A percentile compares a stretch with the other conserved stretches of the same genome.
phyloP scores from a whole-genome alignment of 2,113 vertebrate species.

The Eleginops maclovinus region DNA sequence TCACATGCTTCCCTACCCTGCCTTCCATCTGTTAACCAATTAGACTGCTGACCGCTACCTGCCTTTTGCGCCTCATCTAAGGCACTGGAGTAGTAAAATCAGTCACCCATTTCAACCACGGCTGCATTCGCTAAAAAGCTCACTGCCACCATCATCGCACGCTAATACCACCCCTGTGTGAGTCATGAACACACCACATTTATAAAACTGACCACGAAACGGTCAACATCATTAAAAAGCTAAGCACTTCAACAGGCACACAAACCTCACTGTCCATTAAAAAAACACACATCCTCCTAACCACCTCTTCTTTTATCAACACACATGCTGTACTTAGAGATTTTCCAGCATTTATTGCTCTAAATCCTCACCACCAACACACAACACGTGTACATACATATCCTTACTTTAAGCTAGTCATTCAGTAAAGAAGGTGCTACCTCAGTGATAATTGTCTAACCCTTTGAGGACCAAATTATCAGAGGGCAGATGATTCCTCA shows the following conservation, averaged over 20 bases:
- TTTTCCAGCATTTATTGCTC: neutral
- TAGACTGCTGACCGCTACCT: slow-evolving; percentile 40
- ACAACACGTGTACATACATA: neutral
- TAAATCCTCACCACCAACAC: neutral
- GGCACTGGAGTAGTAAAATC: slow-evolving; percentile 57
- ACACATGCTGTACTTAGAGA: neutral
- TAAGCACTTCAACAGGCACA: slow-evolving; percentile 6
- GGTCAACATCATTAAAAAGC: slow-evolving; percentile 31
- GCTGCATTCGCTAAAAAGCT: slow-evolving; percentile 20
- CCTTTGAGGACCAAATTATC: neutral
- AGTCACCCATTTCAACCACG: slow-evolving; percentile 56
- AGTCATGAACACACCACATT: slow-evolving; percentile 50
- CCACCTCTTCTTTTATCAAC: neutral
- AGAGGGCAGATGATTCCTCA: neutral
- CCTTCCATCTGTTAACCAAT: slow-evolving; percentile 63
- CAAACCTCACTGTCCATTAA: neutral
- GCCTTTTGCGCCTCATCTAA: slow-evolving; percentile 39
- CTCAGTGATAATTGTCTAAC: neutral
- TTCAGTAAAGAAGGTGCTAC: neutral
- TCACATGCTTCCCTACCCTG: slow-evolving; percentile 27
- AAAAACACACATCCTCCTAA: neutral
- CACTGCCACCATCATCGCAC: slow-evolving; percentile 27
- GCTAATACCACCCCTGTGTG: slow-evolving; percentile 46
- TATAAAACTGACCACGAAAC: slow-evolving; percentile 61
- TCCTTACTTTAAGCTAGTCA: neutral